phyloP scores from a whole-genome alignment of 1,140 invertebrate species.

The Macrobrachium nipponense region DNA sequence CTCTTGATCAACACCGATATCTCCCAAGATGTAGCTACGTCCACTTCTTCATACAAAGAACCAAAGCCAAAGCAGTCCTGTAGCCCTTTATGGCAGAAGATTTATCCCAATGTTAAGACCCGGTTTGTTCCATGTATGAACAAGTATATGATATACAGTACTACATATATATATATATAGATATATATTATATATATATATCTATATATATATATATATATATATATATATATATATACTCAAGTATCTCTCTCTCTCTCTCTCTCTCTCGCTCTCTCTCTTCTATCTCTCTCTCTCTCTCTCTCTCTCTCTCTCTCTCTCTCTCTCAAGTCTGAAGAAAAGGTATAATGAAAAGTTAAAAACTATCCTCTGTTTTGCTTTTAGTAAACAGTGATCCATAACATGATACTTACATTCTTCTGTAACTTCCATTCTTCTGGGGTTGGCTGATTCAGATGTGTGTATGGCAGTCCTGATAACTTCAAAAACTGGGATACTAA shows the following conservation, averaged over 20 bases:
- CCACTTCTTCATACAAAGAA: no score
- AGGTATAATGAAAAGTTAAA: background rate
- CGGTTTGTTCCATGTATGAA: background rate
- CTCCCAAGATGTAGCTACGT: no score
- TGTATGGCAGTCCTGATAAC: slow-evolving; percentile 79
- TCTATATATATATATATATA: background rate
- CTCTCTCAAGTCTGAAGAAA: background rate
- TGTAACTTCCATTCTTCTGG: slow-evolving; percentile 78
- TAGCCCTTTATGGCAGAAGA: no score
- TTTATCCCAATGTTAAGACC: no score
- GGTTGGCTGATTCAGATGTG: slow-evolving; percentile 83
- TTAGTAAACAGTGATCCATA: background rate
- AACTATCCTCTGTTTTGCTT: background rate
- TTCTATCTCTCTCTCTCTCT: no score
- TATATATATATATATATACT: slow-evolving; percentile 7
- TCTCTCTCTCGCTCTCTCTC: no score
- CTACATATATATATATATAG: slow-evolving; percentile 6
- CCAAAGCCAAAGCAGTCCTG: no score
- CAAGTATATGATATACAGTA: background rate
- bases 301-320: no score
- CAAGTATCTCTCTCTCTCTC: no score
- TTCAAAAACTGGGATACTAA: slow-evolving; percentile 86
- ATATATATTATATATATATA: no score
- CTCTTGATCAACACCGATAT: no score
- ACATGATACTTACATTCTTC: slow-evolving; percentile 68